Base-by-base conservation (phyloP, 2,888 invertebrate genomes). In the Drosophila setosimentum region DNA sequence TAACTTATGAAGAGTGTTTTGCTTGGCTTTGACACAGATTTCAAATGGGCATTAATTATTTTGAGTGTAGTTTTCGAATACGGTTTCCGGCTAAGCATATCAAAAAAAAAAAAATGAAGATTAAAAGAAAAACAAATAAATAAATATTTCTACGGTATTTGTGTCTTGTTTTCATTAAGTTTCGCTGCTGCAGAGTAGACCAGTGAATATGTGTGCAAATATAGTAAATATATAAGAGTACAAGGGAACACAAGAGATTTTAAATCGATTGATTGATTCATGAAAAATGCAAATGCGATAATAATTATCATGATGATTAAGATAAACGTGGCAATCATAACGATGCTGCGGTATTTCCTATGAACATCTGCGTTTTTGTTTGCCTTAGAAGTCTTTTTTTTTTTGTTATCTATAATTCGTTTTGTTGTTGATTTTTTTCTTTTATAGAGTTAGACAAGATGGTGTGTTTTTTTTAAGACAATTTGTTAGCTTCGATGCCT, bases 251-350 rank as follows among this genome's bases (percentile, higher is more conserved):
- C 24, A 35, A 45, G 65, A 60, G 67, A 42, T 40, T 40, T 76
- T 61, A 57, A 78, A 83, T 65, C 66, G 70, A 65, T 87, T 87
- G 87, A 87, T 87, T 87, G 89, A 89, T 87, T 87, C 64, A 83
- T 61, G 71, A 89, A 89, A 89, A 87, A 87, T 87, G 87, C 87
- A 87, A 83, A 83, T 83, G 71, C 49, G 66, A 59, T 51, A 40
- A 48, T 66, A 48, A 70, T 79, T 50, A 69, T 57, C 32, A 32
- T 37, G 27, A 18, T 54, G 65, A 54, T 65, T 54, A 53, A 54
- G 65, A 49, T 48, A 45, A 51, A 45, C 42, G 45, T 32, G 53
- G 37, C 61, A 57, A 75, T 72, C 70, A 71, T 82, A 63, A 84
- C 73, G 71, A 78, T 61, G 69, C 73, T 73, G 73, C 68, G 71